Evolutionary conservation across 1,140 invertebrate species (phyloP).

Genomic region (Drosophila baimaii): DNA sequence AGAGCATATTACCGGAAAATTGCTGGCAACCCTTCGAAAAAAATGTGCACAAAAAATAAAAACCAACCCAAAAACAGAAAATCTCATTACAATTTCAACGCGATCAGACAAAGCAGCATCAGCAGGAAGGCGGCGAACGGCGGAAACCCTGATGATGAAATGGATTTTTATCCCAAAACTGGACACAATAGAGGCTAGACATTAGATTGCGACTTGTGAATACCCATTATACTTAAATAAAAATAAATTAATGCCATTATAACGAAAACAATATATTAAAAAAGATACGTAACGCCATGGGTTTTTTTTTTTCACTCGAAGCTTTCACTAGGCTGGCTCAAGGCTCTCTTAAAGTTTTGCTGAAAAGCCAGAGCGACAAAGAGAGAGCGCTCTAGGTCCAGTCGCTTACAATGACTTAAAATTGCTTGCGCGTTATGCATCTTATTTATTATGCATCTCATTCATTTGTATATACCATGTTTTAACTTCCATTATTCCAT

Average conservation of each 20-base stretch:
- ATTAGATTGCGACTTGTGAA: not conserved
- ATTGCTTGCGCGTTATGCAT: no score
- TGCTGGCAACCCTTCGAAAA: constrained; percentile 62
- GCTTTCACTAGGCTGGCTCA: no score
- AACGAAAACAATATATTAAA: not conserved
- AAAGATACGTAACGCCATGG: not conserved
- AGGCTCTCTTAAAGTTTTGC: no score
- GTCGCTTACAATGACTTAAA: no score
- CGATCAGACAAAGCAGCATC: constrained; percentile 70
- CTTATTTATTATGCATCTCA: not conserved
- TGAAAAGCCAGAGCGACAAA: no score
- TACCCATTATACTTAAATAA: not conserved
- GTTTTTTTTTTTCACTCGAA: no score
- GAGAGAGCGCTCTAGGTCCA: no score
- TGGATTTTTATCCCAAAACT: constrained; percentile 82
- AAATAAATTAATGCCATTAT: not conserved
- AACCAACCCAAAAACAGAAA: constrained; percentile 50
- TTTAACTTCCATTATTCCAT: not conserved
- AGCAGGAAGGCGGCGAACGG: constrained; percentile 22
- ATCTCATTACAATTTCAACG: constrained; percentile 84
- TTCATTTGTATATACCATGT: no score
- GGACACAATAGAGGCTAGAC: constrained; percentile 54
- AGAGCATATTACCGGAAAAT: constrained; percentile 81
- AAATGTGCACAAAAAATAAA: constrained; percentile 10
- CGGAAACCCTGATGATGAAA: constrained; percentile 79